Evolutionary conservation across 2,113 vertebrate species (phyloP), one percentile per base, ranked within the genome.

Genomic region (Hippocampus guttulatus): DNA sequence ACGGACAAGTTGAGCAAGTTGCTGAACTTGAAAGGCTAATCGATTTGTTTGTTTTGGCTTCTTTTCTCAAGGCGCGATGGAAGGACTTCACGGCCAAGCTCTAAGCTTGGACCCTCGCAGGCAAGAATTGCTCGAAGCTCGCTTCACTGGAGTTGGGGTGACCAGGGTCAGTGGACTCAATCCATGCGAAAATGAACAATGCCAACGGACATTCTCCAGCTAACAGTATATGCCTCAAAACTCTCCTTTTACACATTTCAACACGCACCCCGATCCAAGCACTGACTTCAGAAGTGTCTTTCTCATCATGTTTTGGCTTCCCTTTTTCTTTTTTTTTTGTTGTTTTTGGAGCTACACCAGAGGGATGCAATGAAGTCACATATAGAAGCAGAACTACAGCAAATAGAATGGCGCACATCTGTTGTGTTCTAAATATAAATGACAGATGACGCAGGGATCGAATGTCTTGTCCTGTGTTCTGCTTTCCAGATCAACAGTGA

Each of bases 121-220:
- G 75, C 96, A 98, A 89, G 96, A 97, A 78, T 93, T 98, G 69
- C 86, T 98, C 64, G 96, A 97, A 84, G 96, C 96, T 85, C 93
- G 96, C 72, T 98, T 98, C 91, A 96, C 94, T 0, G 96, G 96
- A 81, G 92, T 94, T 1, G 95, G 95, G 60, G 94, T 98, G 79
- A 90, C 94, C 75, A 97, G 96, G 94, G 96, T 98, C 81, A 89
- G 92, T 78, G 16, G 21, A 23, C 52, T 55, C 33, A 38, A 38
- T 38, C 33, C 33, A 6, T 6, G 33, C 33, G 0, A 55, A 58
- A 23, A 58, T 15, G 55, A 14, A 10, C n/a, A 27, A 25, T 23
- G 25, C 9, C 55, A 6, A 5, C 23, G 0, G 25, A 58, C 23
- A 55, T 55, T 11, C 2, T 55, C 21, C n/a, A 33, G 30, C 30